A percentile compares a stretch with the other conserved stretches of the same genome.
Evolutionary conservation across 2,888 invertebrate genomes (phyloP).

Genomic region (Labia minor): DNA sequence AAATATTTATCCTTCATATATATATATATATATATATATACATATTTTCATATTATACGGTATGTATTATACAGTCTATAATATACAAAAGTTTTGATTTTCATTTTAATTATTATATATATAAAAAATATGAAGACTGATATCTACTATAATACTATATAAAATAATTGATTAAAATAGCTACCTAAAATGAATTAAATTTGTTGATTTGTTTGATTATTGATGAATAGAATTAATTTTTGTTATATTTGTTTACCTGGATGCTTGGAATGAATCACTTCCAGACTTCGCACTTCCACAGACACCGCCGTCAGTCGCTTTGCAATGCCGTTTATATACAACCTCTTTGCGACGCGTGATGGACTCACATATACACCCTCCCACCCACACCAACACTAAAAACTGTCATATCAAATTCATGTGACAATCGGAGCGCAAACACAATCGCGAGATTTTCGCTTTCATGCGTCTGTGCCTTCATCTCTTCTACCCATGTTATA

Average conservation of each 20-base stretch:
- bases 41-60: too few relatives aligned
- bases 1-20: too few relatives aligned
- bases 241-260: background rate
- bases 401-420: background rate
- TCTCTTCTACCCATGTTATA: background rate
- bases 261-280: background rate
- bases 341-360: background rate
- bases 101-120: too few relatives aligned
- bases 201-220: too few relatives aligned
- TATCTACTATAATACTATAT: too few relatives aligned
- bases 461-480: background rate
- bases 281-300: background rate
- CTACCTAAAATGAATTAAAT: too few relatives aligned
- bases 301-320: background rate
- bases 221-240: too few relatives aligned
- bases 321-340: background rate
- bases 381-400: background rate
- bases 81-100: too few relatives aligned
- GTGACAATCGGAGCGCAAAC: background rate
- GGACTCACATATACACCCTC: background rate
- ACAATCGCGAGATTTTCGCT: slow-evolving; percentile 3
- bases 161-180: too few relatives aligned
- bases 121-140: too few relatives aligned
- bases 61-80: too few relatives aligned
- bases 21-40: too few relatives aligned